Conservation (phyloP, 92 coral and sea anemone genomes). For the Porites rus region DNA sequence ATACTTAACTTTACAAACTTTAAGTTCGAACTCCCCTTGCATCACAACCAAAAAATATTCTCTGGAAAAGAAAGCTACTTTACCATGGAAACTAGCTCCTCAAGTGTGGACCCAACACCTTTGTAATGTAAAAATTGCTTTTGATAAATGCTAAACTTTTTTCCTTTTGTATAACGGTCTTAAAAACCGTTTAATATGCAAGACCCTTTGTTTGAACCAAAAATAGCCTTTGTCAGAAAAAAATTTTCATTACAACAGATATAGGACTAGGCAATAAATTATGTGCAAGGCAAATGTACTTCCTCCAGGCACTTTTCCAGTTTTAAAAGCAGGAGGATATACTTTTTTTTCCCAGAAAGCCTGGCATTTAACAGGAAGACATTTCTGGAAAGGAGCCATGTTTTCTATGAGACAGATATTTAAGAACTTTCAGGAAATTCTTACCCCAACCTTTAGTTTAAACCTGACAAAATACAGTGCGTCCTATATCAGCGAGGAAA, state of each 20-base stretch:
- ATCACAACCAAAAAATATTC: not conserved
- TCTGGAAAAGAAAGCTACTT: not conserved
- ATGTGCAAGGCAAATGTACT: not conserved
- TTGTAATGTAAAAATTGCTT: not conserved
- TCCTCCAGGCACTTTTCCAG: not conserved
- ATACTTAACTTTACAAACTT: not conserved
- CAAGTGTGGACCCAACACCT: not conserved
- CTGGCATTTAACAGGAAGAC: not conserved
- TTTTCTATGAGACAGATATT: not conserved
- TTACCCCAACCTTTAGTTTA: too few relatives aligned
- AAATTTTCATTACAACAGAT: not conserved
- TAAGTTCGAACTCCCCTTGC: too few relatives aligned
- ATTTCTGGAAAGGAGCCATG: constrained; percentile 5
- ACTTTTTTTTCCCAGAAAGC: too few relatives aligned
- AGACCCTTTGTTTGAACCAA: constrained; percentile 3
- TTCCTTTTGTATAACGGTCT: constrained; percentile 24
- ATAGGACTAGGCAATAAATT: not conserved
- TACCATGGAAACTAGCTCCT: not conserved
- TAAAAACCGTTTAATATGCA: not conserved
- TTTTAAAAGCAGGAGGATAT: too few relatives aligned
- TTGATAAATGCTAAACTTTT: constrained; percentile 1
- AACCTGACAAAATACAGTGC: not conserved
- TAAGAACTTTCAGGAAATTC: not conserved
- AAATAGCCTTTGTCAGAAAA: not conserved
- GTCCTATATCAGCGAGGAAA: not conserved